Percentiles rank a stretch among this genome's conserved stretches.
These are phyloP conservation scores for Zootermopsis nevadensis DNA, from an alignment of 2,888 invertebrate species.

Conservation along the genomic window DNA sequence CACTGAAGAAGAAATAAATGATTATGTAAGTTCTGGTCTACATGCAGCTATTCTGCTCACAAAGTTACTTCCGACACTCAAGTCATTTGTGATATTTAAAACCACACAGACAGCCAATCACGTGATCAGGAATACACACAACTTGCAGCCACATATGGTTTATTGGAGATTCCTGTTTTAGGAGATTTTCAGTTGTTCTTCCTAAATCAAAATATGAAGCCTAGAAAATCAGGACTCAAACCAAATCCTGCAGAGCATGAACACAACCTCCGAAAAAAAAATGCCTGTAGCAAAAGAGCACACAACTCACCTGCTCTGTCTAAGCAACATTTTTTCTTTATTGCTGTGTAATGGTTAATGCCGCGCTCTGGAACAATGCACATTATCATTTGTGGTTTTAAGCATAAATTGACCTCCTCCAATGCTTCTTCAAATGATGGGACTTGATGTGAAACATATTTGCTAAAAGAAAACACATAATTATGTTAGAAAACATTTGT, in stretches of 20 bases:
- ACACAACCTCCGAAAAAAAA: not conserved
- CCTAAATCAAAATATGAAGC: no score
- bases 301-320: constrained; percentile 70
- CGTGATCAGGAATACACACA: no score
- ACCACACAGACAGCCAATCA: no score
- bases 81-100: no score
- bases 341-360: constrained; percentile 83
- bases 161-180: no score
- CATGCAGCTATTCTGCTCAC: no score
- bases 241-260: not conserved
- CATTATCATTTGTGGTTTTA: constrained; percentile 73
- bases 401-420: constrained; percentile 68
- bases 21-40: no score
- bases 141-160: no score
- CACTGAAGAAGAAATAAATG: constrained; percentile 59
- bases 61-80: not conserved
- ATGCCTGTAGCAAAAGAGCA: not conserved
- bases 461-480: constrained; percentile 48
- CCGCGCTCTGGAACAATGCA: constrained; percentile 75
- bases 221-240: no score
- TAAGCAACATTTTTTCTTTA: constrained; percentile 87
- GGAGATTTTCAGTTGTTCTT: no score
- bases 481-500: not conserved
- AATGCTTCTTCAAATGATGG: constrained; percentile 71
- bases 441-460: constrained; percentile 66